Percentiles rank a stretch among this genome's conserved stretches.
Conservation (phyloP, 2,797 vertebrate genomes). For the Anguilla megastoma region DNA sequence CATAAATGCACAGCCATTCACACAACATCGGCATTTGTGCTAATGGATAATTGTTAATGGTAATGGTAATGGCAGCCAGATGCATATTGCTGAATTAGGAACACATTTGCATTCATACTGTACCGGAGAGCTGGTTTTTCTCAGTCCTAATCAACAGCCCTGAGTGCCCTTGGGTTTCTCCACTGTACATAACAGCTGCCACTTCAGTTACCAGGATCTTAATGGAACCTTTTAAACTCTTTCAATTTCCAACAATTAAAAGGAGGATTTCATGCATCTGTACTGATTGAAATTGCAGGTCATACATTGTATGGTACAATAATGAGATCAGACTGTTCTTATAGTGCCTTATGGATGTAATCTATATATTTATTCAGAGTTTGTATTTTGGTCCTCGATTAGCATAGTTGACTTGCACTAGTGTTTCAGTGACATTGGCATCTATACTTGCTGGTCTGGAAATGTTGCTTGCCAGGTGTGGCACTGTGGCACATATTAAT, state of each 20-base stretch:
- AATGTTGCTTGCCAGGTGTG: not conserved
- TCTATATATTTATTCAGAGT: too few species aligned
- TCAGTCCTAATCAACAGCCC: not conserved
- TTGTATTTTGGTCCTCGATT: too few species aligned
- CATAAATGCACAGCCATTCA: not conserved
- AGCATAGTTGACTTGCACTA: too few species aligned
- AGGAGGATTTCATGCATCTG: not conserved
- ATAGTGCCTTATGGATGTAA: too few species aligned
- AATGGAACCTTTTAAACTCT: not conserved
- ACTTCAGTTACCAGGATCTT: not conserved
- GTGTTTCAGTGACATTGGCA: too few species aligned
- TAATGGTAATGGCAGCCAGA: too few species aligned
- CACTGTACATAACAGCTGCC: not conserved
- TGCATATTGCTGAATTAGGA: not conserved
- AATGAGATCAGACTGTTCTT: not conserved
- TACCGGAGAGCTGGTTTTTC: not conserved
- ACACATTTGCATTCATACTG: constrained; percentile 1
- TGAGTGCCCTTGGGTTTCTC: not conserved
- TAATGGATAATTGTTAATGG: not conserved
- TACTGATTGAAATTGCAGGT: not conserved
- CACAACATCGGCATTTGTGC: constrained; percentile 24
- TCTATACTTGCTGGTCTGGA: not conserved
- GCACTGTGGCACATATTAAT: not conserved
- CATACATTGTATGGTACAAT: not conserved
- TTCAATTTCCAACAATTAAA: not conserved